A percentile compares a stretch with the other conserved stretches of the same genome.
Evolutionary conservation across 2,888 invertebrate species (phyloP).

Genomic region (Agrochola circellaris): DNA sequence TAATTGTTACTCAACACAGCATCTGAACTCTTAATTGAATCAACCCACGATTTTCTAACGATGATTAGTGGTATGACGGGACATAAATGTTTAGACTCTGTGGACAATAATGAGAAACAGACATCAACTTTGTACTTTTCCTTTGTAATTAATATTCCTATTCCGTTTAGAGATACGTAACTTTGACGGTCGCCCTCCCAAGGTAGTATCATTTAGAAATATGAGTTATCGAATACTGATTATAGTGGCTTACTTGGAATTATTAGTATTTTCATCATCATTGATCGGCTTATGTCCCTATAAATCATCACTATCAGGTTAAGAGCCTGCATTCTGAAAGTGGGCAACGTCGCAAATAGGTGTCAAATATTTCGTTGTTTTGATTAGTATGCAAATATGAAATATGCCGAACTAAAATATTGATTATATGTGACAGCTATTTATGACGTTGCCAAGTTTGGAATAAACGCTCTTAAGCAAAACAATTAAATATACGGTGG

Average conservation of each 20-base stretch:
- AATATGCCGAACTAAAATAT: too few species aligned
- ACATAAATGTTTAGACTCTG: constrained; percentile 40
- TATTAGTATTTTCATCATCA: neutral
- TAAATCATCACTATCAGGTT: too few species aligned
- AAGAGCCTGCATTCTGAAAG: too few species aligned
- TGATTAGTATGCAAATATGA: too few species aligned
- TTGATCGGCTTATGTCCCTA: too few species aligned
- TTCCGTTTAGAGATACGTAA: constrained; percentile 65
- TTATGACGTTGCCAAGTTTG: too few species aligned
- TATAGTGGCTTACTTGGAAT: neutral
- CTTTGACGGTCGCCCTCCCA: constrained; percentile 60
- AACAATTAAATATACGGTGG: neutral
- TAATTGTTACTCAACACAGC: constrained; percentile 24
- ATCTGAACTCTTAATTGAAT: constrained; percentile 33
- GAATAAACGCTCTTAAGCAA: too few species aligned
- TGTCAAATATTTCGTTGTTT: too few species aligned
- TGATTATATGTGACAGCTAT: too few species aligned
- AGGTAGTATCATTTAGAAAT: constrained; percentile 70
- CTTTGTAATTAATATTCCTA: constrained; percentile 80
- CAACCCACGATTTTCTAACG: constrained; percentile 37
- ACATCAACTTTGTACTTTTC: constrained; percentile 71
- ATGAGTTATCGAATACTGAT: constrained; percentile 34
- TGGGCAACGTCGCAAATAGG: too few species aligned
- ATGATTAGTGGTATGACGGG: constrained; percentile 39
- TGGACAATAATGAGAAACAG: constrained; percentile 57